phyloP scores from a whole-genome alignment of 2,797 vertebrate genomes.

The Sebastes paucispinis region DNA sequence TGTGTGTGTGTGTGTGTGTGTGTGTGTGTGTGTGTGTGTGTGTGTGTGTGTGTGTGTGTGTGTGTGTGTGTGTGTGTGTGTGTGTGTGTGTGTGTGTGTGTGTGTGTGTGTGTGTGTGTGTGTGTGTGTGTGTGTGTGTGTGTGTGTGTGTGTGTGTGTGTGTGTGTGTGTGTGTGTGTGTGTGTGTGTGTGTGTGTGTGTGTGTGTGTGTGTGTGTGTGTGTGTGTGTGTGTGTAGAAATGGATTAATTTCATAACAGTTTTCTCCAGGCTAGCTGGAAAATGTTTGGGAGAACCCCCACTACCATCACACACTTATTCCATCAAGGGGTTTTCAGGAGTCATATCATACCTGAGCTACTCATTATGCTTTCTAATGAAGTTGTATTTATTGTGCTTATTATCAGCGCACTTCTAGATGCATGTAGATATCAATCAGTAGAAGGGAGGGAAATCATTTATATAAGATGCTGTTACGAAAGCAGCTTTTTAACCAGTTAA shows the following conservation, averaged over 20 bases:
- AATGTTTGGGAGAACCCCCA: slow-evolving; percentile 34
- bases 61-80: slow-evolving; percentile 22
- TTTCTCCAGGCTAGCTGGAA: slow-evolving; percentile 31
- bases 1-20: slow-evolving; percentile 24
- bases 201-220: slow-evolving; percentile 21
- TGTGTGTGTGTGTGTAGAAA: slow-evolving; percentile 33
- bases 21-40: slow-evolving; percentile 30
- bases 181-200: slow-evolving; percentile 23
- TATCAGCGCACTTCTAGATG: background rate
- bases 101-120: slow-evolving; percentile 23
- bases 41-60: slow-evolving; percentile 25
- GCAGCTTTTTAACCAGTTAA: background rate
- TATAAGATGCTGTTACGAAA: background rate
- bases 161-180: slow-evolving; percentile 21
- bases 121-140: slow-evolving; percentile 19
- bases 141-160: slow-evolving; percentile 23
- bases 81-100: slow-evolving; percentile 21
- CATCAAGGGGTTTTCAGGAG: slow-evolving; percentile 21
- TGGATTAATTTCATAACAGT: slow-evolving; percentile 55
- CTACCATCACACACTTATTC: background rate
- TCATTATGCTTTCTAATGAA: slow-evolving; percentile 30
- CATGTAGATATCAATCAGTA: background rate
- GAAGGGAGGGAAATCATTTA: background rate
- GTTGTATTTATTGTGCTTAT: background rate
- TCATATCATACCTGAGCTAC: slow-evolving; percentile 6